These are phyloP conservation scores for Pan troglodytes DNA, from an alignment of 2,113 vertebrate genomes.

Conservation along the genomic window DNA sequence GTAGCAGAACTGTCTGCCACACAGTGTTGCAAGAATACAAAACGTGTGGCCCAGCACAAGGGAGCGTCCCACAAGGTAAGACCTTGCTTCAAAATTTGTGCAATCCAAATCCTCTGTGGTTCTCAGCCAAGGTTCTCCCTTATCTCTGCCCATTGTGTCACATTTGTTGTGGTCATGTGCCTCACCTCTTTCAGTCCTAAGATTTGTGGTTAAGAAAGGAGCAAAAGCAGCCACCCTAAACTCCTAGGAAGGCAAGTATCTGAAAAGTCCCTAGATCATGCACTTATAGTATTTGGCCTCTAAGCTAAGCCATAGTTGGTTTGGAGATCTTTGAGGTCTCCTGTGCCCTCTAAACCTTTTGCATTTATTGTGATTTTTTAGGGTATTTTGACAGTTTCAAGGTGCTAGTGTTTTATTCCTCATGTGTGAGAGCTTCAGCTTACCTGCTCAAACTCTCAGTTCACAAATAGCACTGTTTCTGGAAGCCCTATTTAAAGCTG, in stretches of 20 bases:
- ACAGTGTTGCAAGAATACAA: slow-evolving; percentile 96
- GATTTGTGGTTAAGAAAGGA: not conserved
- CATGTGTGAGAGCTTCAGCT: not conserved
- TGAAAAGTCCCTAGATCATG: not conserved
- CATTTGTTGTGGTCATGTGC: not conserved
- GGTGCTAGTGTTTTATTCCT: not conserved
- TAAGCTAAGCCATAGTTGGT: not conserved
- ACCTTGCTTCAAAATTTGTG: not conserved
- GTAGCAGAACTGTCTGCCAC: slow-evolving; percentile 96
- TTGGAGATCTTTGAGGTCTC: slow-evolving; percentile 19
- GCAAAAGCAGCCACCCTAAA: not conserved
- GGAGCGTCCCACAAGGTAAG: slow-evolving; percentile 95
- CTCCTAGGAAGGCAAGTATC: not conserved
- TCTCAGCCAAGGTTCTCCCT: not conserved
- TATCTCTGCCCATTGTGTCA: not conserved
- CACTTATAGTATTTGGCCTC: not conserved
- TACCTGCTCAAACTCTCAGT: not conserved
- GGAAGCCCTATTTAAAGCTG: slow-evolving; percentile 46
- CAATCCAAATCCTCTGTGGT: not conserved
- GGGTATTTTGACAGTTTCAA: not conserved
- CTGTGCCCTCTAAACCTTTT: not conserved
- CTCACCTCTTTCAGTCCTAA: not conserved
- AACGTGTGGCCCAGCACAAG: slow-evolving; percentile 96
- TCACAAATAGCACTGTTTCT: slow-evolving; percentile 52
- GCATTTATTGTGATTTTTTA: not conserved